A percentile compares a stretch with the other conserved stretches of the same genome.
phyloP scores from a whole-genome alignment of 2,888 invertebrate genomes.

The Ormyrus thymus region DNA sequence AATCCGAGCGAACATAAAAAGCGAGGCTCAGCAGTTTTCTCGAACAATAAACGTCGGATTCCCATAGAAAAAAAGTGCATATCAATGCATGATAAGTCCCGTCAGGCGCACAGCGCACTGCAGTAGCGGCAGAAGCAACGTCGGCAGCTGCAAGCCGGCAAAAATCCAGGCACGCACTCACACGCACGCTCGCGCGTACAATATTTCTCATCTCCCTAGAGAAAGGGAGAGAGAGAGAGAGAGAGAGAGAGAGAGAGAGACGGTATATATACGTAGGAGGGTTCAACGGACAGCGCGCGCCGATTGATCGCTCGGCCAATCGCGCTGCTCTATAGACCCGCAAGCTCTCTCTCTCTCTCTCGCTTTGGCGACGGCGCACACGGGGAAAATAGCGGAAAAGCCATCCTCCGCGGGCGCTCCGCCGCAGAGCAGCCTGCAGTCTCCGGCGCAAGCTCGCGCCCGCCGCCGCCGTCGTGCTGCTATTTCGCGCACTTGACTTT shows the following conservation, averaged over 20 bases:
- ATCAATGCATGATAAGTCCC: too few relatives aligned
- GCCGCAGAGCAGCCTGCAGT: slow-evolving; percentile 38
- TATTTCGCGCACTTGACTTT: too few relatives aligned
- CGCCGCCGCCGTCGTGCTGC: slow-evolving; percentile 5
- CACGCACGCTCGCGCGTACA: too few relatives aligned
- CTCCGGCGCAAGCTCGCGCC: slow-evolving; percentile 55
- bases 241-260: neutral
- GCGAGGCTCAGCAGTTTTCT: too few relatives aligned
- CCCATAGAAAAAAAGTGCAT: too few relatives aligned
- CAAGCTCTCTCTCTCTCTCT: neutral
- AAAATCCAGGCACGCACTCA: too few relatives aligned
- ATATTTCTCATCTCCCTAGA: neutral
- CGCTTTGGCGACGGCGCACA: slow-evolving; percentile 8
- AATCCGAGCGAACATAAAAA: too few relatives aligned
- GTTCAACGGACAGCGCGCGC: slow-evolving; percentile 50
- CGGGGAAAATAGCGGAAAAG: slow-evolving; percentile 46
- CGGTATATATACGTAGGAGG: slow-evolving; percentile 14
- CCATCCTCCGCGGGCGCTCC: slow-evolving; percentile 22
- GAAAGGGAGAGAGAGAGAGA: slow-evolving; percentile 1
- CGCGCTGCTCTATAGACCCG: neutral
- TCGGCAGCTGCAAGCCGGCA: too few relatives aligned
- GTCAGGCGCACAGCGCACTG: too few relatives aligned
- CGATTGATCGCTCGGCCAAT: slow-evolving; percentile 50
- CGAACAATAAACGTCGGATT: too few relatives aligned
- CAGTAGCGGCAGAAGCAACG: too few relatives aligned